phyloP scores from a whole-genome alignment of 2,797 vertebrate genomes.

The Paramormyrops hopkinsi region DNA sequence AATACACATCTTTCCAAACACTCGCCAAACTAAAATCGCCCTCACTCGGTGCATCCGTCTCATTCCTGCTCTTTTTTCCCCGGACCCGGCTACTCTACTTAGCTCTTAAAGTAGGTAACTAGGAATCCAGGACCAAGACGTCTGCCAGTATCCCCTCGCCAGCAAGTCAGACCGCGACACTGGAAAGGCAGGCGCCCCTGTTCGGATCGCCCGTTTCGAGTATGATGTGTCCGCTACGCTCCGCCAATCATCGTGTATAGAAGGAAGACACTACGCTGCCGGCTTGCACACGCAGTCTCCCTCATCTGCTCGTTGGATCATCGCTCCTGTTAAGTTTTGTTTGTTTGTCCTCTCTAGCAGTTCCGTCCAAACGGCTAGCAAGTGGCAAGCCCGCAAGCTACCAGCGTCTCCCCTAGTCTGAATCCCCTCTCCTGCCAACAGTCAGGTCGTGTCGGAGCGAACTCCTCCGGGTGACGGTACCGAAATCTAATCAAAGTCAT shows the following conservation, averaged over 20 bases:
- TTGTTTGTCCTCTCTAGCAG: not conserved
- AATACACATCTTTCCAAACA: not conserved
- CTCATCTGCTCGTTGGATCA: slow-evolving; percentile 13
- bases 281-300: slow-evolving; percentile 16
- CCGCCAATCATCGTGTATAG: slow-evolving; percentile 18
- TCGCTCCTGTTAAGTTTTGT: slow-evolving; percentile 9
- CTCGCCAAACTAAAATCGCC: not conserved
- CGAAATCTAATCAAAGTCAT: slow-evolving; percentile 12
- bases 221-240: not conserved
- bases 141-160: slow-evolving; percentile 20
- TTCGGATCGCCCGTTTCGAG: not conserved
- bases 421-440: not conserved
- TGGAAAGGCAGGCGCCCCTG: slow-evolving; percentile 19
- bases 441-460: not conserved
- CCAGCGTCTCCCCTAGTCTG: not conserved
- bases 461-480: not conserved
- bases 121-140: not conserved
- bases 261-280: slow-evolving; percentile 21
- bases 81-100: not conserved
- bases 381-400: not conserved
- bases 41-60: not conserved
- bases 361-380: not conserved
- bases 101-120: not conserved
- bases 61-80: slow-evolving; percentile 18
- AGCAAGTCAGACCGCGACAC: slow-evolving; percentile 22